Percentiles rank a stretch among this genome's conserved stretches.
phyloP scores from a whole-genome alignment of 2,888 invertebrate species.

The Epiblema foenella region DNA sequence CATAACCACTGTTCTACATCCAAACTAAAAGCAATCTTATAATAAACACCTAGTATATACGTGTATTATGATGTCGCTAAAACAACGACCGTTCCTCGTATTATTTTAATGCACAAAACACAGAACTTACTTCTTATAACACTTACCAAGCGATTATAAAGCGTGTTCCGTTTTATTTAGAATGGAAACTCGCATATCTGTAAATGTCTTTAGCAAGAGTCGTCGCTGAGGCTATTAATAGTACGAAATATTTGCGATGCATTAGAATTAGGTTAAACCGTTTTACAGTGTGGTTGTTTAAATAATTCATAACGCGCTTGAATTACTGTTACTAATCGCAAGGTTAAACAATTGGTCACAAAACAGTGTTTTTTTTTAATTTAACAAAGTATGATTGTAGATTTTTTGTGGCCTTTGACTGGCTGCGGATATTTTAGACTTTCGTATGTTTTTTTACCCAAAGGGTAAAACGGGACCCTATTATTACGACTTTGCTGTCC shows the following conservation, averaged over 20 bases:
- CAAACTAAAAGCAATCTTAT: too few relatives aligned
- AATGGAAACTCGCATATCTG: background rate
- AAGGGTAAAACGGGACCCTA: too few relatives aligned
- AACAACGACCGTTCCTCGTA: background rate
- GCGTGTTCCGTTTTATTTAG: background rate
- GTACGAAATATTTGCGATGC: constrained; percentile 36
- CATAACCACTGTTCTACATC: too few relatives aligned
- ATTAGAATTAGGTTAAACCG: constrained; percentile 40
- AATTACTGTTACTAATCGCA: constrained; percentile 24
- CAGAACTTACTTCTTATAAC: constrained; percentile 6
- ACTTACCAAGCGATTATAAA: constrained; percentile 2
- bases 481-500: too few relatives aligned
- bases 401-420: too few relatives aligned
- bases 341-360: constrained; percentile 5
- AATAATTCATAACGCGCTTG: constrained; percentile 11
- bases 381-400: too few relatives aligned
- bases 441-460: too few relatives aligned
- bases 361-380: too few relatives aligned
- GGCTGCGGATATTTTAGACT: too few relatives aligned
- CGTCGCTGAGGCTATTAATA: constrained; percentile 3
- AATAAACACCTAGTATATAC: too few relatives aligned
- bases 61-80: background rate
- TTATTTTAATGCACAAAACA: constrained; percentile 15
- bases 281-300: constrained; percentile 16
- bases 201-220: constrained; percentile 1